These are phyloP conservation scores for Eucidaris tribuloides DNA, from an alignment of 35 echinoderm and acorn worm genomes.

Conservation along the genomic window DNA sequence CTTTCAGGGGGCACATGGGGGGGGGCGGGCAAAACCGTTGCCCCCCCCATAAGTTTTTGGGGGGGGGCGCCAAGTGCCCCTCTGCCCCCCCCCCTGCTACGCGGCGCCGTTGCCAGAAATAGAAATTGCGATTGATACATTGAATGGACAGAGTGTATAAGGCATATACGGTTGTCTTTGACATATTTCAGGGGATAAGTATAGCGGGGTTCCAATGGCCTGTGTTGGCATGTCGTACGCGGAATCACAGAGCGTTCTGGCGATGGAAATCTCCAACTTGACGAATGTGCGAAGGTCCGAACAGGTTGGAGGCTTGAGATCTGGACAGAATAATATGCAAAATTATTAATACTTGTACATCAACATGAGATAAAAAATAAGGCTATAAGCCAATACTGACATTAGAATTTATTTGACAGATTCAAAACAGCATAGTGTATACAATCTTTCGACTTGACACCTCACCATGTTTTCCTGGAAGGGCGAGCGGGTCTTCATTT, in stretches of 20 bases:
- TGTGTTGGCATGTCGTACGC: constrained; percentile 71
- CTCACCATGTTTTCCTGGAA: too few species aligned
- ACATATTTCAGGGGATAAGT: constrained; percentile 93
- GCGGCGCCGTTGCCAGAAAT: not conserved
- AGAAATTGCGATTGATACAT: not conserved
- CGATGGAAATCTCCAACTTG: constrained; percentile 94
- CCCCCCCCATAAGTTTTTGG: too few species aligned
- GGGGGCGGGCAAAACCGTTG: too few species aligned
- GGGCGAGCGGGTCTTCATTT: too few species aligned
- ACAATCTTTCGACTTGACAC: too few species aligned
- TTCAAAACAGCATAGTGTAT: too few species aligned
- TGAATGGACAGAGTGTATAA: not conserved
- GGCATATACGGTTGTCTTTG: constrained; percentile 81
- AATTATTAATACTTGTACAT: not conserved
- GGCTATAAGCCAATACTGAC: too few species aligned
- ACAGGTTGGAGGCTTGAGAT: constrained; percentile 93
- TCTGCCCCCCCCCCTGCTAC: too few species aligned
- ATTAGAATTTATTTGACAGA: too few species aligned
- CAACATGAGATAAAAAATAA: not conserved
- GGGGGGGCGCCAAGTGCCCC: too few species aligned
- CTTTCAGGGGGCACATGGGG: too few species aligned
- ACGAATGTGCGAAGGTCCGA: constrained; percentile 50
- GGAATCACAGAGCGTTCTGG: constrained; percentile 43
- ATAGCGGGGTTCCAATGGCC: constrained; percentile 90
- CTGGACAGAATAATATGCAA: constrained; percentile 11